These are phyloP conservation scores for Dryobota labecula DNA, from an alignment of 2,888 invertebrate genomes.

Conservation along the genomic window DNA sequence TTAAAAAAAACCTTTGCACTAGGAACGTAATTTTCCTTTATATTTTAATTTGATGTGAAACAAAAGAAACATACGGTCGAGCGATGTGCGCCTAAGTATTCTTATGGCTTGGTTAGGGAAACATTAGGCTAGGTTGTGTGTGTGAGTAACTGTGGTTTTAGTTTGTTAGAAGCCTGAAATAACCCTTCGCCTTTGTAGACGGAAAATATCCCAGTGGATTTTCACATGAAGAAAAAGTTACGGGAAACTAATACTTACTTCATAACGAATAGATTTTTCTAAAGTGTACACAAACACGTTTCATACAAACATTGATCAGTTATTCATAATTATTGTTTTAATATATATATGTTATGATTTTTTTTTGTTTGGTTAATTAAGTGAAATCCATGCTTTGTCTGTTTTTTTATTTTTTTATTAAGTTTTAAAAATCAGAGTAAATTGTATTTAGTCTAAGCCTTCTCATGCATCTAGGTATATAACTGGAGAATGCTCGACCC, in stretches of 20 bases:
- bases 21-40: constrained; percentile 3
- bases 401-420: no score
- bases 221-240: neutral
- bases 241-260: neutral
- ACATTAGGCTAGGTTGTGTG: neutral
- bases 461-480: no score
- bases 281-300: constrained; percentile 17
- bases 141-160: no score
- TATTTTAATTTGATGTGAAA: neutral
- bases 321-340: no score
- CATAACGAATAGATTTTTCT: neutral
- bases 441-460: no score
- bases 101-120: neutral
- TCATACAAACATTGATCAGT: constrained; percentile 31
- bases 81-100: neutral
- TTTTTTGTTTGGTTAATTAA: no score
- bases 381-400: no score
- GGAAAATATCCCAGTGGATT: neutral
- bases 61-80: no score
- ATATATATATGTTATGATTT: no score
- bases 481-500: no score
- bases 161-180: neutral
- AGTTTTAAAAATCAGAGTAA: no score
- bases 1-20: neutral
- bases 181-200: neutral